A percentile compares a stretch with the other conserved stretches of the same genome.
These are phyloP conservation scores for Nomada goodeniana DNA, from an alignment of 2,888 invertebrate genomes.

Conservation along the genomic window DNA sequence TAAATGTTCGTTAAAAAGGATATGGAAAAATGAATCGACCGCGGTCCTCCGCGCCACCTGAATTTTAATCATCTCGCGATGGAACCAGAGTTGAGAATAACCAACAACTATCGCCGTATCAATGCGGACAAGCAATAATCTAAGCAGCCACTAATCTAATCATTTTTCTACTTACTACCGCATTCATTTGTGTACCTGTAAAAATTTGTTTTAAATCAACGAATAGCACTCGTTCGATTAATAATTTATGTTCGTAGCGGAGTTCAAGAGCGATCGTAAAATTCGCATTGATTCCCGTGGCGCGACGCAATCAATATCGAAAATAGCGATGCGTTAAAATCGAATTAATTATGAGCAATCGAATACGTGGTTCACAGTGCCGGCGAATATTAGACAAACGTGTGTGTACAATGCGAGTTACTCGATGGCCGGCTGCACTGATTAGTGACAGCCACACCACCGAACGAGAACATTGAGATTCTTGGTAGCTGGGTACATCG, in stretches of 20 bases:
- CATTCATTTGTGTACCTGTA: neutral
- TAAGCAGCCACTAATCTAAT: neutral
- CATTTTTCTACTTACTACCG: neutral
- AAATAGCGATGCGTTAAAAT: conserved; percentile 51
- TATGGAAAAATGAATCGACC: too few species aligned
- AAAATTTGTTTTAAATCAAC: neutral
- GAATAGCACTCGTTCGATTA: neutral
- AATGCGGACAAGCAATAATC: too few species aligned
- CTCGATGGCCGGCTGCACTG: conserved; percentile 54
- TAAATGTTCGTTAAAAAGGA: too few species aligned
- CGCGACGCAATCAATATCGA: conserved; percentile 36
- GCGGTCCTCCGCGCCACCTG: too few species aligned
- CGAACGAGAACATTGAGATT: conserved; percentile 47
- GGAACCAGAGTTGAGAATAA: too few species aligned
- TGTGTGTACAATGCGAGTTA: conserved; percentile 41
- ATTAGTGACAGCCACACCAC: conserved; percentile 51
- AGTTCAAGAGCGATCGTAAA: neutral
- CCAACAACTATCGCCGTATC: too few species aligned
- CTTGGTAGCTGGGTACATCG: conserved; percentile 66
- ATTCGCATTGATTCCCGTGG: neutral
- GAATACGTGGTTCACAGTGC: conserved; percentile 39
- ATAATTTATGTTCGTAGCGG: neutral
- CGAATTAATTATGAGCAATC: conserved; percentile 52
- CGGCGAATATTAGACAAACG: conserved; percentile 49
- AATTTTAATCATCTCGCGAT: too few species aligned